Percentiles rank a stretch among this genome's conserved stretches.
phyloP scores from a whole-genome alignment of 2,888 invertebrate species.

The Crocallis elinguaria region DNA sequence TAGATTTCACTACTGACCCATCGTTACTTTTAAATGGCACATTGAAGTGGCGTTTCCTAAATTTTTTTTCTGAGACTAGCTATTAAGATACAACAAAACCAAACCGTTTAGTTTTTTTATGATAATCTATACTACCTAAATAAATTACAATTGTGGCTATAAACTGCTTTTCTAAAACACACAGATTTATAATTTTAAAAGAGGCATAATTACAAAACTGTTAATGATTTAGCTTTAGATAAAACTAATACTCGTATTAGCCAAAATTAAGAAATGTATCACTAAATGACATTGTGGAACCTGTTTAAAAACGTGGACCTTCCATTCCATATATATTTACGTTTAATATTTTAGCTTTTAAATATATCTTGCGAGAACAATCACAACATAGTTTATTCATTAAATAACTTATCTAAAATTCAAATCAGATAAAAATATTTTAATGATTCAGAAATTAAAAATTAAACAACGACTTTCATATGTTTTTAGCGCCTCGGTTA shows the following conservation, averaged over 20 bases:
- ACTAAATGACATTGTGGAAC: constrained; percentile 19
- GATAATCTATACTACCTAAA: too few relatives aligned
- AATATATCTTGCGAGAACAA: constrained; percentile 5
- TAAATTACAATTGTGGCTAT: too few relatives aligned
- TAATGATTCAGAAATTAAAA: constrained; percentile 10
- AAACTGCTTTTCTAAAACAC: too few relatives aligned
- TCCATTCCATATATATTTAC: constrained; percentile 3
- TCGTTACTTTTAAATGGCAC: too few relatives aligned
- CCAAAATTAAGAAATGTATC: constrained; percentile 21
- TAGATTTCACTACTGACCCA: too few relatives aligned
- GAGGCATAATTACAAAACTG: too few relatives aligned
- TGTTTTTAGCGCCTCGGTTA: constrained; percentile 14
- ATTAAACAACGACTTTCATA: constrained; percentile 7
- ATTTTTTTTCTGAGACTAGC: too few relatives aligned
- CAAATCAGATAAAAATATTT: constrained; percentile 21
- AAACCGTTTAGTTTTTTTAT: too few relatives aligned
- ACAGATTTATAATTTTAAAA: too few relatives aligned
- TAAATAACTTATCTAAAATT: constrained; percentile 16
- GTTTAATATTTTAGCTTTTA: constrained; percentile 2
- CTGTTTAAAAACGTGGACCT: constrained; percentile 1
- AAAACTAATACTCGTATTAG: constrained; percentile 8
- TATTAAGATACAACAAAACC: too few relatives aligned
- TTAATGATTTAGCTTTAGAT: constrained; percentile 8
- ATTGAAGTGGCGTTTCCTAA: too few relatives aligned
- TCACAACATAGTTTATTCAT: constrained; percentile 11